Evolutionary conservation across 1,140 invertebrate genomes (phyloP).

Genomic region (Chelonus insularis): DNA sequence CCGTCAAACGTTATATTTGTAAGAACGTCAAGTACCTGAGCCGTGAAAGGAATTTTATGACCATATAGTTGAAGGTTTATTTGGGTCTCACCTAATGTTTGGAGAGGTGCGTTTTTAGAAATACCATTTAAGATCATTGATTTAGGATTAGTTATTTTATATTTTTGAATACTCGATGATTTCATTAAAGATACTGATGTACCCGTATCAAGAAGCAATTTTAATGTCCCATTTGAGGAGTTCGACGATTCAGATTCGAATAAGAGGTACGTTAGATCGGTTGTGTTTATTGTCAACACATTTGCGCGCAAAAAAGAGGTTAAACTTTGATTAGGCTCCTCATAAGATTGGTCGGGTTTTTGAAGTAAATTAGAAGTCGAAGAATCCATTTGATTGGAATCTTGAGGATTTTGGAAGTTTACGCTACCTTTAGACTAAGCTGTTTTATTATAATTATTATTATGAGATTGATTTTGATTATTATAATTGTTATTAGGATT

Average conservation of each 20-base stretch:
- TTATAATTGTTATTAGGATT: not conserved
- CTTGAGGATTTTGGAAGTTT: too few species aligned
- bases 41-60: conserved; percentile 1
- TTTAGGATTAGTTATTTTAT: conserved; percentile 18
- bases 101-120: conserved; percentile 7
- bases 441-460: too few species aligned
- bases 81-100: conserved; percentile 19
- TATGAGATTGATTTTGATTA: not conserved
- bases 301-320: too few species aligned
- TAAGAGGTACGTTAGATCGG: conserved; percentile 21
- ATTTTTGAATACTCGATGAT: conserved; percentile 6
- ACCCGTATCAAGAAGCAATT: conserved; percentile 27
- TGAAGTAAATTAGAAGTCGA: too few species aligned
- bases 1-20: conserved; percentile 27
- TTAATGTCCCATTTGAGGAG: conserved; percentile 10
- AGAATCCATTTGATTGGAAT: too few species aligned
- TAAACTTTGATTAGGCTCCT: too few species aligned
- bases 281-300: conserved; percentile 8
- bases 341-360: too few species aligned
- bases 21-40: conserved; percentile 9
- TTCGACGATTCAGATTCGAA: conserved; percentile 7
- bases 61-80: conserved; percentile 1
- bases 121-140: conserved; percentile 22
- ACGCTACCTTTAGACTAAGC: too few species aligned
- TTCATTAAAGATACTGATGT: conserved; percentile 25